These are phyloP conservation scores for Scaptomyza hsui DNA, from an alignment of 1,140 invertebrate species.

Conservation along the genomic window DNA sequence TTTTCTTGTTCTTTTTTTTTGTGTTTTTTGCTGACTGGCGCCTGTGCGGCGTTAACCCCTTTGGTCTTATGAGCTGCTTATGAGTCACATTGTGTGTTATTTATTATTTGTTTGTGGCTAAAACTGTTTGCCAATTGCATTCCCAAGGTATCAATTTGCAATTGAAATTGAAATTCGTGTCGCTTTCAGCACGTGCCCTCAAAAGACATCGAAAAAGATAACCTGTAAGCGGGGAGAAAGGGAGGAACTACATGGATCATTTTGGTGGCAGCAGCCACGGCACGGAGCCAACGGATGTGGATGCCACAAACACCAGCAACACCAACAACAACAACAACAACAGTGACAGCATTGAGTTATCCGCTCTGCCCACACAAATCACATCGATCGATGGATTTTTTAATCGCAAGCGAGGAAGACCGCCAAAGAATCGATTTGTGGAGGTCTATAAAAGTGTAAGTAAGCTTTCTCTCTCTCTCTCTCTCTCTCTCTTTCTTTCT, in stretches of 20 bases:
- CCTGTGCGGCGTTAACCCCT: constrained; percentile 10
- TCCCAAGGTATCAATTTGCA: constrained; percentile 49
- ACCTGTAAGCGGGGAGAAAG: neutral
- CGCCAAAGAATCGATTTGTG: constrained; percentile 95
- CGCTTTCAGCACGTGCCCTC: constrained; percentile 27
- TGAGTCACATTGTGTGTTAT: constrained; percentile 26
- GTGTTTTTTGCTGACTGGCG: constrained; percentile 33
- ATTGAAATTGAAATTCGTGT: constrained; percentile 27
- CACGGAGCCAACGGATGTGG: constrained; percentile 19
- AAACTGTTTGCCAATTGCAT: constrained; percentile 27
- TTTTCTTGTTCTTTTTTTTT: neutral
- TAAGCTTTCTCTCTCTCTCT: constrained; percentile 42
- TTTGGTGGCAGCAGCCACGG: constrained; percentile 21
- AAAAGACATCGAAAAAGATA: constrained; percentile 9
- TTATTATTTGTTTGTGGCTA: constrained; percentile 1
- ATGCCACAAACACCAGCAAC: neutral
- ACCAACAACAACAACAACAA: neutral
- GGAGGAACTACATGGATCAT: constrained; percentile 22
- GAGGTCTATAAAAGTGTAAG: constrained; percentile 93
- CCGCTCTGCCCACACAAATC: constrained; percentile 64
- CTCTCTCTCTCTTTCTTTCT: neutral
- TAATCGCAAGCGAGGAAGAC: constrained; percentile 94
- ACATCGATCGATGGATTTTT: constrained; percentile 86
- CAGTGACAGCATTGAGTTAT: constrained; percentile 20
- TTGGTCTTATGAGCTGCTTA: constrained; percentile 6